Percentiles rank a stretch among this genome's conserved stretches.
phyloP scores from a whole-genome alignment of 2,113 vertebrate genomes.

The Corythornis cristatus region DNA sequence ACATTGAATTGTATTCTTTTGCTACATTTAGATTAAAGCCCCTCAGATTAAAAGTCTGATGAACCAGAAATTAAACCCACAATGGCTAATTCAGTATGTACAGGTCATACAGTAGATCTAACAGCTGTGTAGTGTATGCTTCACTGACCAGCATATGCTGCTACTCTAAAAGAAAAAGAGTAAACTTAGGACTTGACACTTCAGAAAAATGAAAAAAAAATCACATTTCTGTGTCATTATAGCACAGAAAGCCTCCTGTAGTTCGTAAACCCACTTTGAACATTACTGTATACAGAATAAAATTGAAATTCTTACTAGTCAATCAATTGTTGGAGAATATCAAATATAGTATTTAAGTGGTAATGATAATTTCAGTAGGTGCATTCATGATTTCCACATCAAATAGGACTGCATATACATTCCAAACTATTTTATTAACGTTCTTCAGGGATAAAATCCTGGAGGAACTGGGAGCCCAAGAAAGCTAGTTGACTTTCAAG shows the following conservation, averaged over 20 bases:
- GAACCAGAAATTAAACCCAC: slow-evolving; percentile 37
- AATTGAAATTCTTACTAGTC: slow-evolving; percentile 3
- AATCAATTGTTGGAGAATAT: neutral
- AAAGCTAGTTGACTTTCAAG: no score
- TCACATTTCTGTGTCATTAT: neutral
- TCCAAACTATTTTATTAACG: neutral
- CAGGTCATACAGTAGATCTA: slow-evolving; percentile 38
- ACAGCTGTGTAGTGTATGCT: slow-evolving; percentile 55
- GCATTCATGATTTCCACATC: neutral
- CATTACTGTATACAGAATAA: neutral
- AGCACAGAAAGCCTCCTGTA: neutral
- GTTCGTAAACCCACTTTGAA: neutral
- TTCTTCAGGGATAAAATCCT: neutral
- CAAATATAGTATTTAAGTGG: neutral
- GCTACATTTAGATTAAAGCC: slow-evolving; percentile 44
- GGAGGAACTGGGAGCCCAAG: no score
- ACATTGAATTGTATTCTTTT: slow-evolving; percentile 3
- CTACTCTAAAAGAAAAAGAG: neutral
- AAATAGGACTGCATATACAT: neutral
- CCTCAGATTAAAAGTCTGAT: slow-evolving; percentile 38
- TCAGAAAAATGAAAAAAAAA: neutral
- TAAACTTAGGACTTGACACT: neutral
- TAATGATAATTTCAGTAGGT: neutral
- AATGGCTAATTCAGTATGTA: slow-evolving; percentile 18
- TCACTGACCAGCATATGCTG: slow-evolving; percentile 37